These are phyloP conservation scores for Rotaria macrura DNA, from an alignment of 2,888 invertebrate genomes.

Conservation along the genomic window DNA sequence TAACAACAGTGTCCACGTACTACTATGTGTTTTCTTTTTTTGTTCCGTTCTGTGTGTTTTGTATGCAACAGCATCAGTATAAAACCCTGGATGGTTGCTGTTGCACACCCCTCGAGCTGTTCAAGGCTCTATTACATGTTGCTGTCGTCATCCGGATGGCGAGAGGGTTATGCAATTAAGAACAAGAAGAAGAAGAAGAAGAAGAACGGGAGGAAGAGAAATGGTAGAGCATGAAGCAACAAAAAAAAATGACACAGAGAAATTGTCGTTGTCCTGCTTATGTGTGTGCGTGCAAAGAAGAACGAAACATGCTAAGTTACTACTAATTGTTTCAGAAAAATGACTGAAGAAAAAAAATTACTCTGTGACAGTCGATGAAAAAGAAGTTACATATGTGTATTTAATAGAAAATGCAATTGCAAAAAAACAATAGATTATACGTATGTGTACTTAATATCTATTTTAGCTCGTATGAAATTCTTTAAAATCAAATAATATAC, in stretches of 20 bases:
- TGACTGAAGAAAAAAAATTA: background rate
- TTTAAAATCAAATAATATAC: background rate
- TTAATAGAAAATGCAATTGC: background rate
- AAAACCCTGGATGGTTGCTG: background rate
- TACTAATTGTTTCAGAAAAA: conserved; percentile 3
- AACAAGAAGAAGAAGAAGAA: background rate
- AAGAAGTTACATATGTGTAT: background rate
- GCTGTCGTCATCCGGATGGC: background rate
- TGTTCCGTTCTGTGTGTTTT: background rate
- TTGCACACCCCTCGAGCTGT: background rate
- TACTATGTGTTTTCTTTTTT: background rate
- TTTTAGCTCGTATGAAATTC: background rate
- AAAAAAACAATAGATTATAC: background rate
- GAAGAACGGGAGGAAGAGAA: background rate
- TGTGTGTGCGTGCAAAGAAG: background rate
- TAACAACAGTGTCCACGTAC: background rate
- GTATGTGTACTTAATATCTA: background rate
- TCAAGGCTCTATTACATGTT: background rate
- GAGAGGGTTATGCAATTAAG: background rate
- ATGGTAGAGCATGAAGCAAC: background rate
- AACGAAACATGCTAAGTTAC: background rate
- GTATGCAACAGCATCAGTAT: background rate
- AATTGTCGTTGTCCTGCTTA: background rate
- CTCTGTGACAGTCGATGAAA: background rate
- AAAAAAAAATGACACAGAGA: background rate